Evolutionary conservation across 2,888 invertebrate species (phyloP).

Genomic region (Hipparchia sbordonii): DNA sequence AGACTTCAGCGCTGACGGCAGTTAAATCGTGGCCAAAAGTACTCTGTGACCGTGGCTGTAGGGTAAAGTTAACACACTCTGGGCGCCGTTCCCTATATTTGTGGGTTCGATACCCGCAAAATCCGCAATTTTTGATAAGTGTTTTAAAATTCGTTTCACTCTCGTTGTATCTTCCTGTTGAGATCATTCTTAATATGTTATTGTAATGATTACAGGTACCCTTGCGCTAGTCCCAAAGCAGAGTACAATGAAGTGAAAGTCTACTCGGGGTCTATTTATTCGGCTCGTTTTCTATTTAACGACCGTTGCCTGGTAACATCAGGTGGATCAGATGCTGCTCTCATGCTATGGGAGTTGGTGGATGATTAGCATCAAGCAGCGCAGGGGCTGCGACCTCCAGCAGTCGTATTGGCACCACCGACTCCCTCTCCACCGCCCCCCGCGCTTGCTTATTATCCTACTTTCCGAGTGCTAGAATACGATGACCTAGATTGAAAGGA

Average conservation of each 20-base stretch:
- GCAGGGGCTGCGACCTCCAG: constrained; percentile 65
- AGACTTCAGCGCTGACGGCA: too few relatives aligned
- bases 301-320: constrained; percentile 93
- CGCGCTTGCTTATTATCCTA: constrained; percentile 52
- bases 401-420: constrained; percentile 68
- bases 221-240: constrained; percentile 92
- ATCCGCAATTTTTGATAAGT: too few relatives aligned
- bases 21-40: too few relatives aligned
- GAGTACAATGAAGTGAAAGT: constrained; percentile 95
- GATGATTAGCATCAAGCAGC: constrained; percentile 85
- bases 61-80: too few relatives aligned
- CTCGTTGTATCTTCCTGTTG: neutral
- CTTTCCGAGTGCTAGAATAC: constrained; percentile 69
- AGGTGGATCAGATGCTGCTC: constrained; percentile 93
- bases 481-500: constrained; percentile 73
- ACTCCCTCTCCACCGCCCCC: constrained; percentile 70
- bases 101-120: too few relatives aligned
- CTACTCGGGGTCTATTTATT: constrained; percentile 91
- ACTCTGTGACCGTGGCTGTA: too few relatives aligned
- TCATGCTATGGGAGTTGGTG: constrained; percentile 95
- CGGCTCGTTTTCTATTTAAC: constrained; percentile 92
- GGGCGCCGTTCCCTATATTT: too few relatives aligned
- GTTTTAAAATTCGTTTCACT: neutral
- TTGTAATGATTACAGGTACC: constrained; percentile 83
- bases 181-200: constrained; percentile 4